Percentiles rank a stretch among this genome's conserved stretches.
Evolutionary conservation across 2,113 vertebrate genomes (phyloP).

Genomic region (Heloderma charlesbogerti): DNA sequence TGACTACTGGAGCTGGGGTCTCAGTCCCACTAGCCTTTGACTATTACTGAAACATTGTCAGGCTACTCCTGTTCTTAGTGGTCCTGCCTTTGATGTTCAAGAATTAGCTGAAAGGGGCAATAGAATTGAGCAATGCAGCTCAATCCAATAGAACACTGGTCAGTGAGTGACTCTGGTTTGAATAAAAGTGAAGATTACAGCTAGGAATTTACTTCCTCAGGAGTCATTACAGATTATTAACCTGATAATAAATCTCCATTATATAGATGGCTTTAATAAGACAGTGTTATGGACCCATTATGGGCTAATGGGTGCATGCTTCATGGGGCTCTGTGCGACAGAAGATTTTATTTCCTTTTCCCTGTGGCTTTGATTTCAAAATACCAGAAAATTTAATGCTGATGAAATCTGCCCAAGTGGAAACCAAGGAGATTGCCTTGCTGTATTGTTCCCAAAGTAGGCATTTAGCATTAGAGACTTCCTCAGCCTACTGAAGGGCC

Average conservation of each 20-base stretch:
- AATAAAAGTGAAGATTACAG: slow-evolving; percentile 46
- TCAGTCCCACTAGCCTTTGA: background rate
- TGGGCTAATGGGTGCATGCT: slow-evolving; percentile 8
- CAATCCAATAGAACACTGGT: background rate
- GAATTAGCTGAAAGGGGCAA: slow-evolving; percentile 1
- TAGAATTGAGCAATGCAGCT: slow-evolving; percentile 9
- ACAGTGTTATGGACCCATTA: slow-evolving; percentile 24
- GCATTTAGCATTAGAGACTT: slow-evolving; percentile 23
- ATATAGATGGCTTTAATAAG: slow-evolving; percentile 51
- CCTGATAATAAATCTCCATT: slow-evolving; percentile 54
- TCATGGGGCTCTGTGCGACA: background rate
- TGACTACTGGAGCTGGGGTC: background rate
- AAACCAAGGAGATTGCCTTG: slow-evolving; percentile 35
- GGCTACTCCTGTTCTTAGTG: background rate
- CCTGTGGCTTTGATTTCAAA: slow-evolving; percentile 13
- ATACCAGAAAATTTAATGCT: slow-evolving; percentile 7
- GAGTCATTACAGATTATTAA: slow-evolving; percentile 51
- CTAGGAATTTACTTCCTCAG: slow-evolving; percentile 40
- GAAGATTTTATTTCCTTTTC: slow-evolving; percentile 23
- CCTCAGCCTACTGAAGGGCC: background rate
- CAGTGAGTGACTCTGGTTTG: slow-evolving; percentile 23
- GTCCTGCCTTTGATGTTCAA: background rate
- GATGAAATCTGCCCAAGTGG: slow-evolving; percentile 34
- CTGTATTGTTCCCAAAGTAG: slow-evolving; percentile 40
- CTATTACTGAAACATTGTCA: background rate